Percentiles rank a stretch among this genome's conserved stretches.
Conservation (phyloP, 2,888 invertebrate species). For the Oligia fasciuncula region DNA sequence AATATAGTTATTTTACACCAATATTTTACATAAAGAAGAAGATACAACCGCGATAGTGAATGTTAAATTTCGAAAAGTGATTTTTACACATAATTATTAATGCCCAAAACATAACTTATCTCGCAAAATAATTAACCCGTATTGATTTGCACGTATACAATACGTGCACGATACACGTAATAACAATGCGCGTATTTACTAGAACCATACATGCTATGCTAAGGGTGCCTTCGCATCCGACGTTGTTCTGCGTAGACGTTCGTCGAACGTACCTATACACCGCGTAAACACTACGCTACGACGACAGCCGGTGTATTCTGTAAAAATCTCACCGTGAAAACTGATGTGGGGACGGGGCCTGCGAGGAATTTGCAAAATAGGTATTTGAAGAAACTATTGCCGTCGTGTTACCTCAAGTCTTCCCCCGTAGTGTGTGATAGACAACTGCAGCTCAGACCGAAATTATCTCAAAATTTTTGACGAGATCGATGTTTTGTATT, state of each 20-base stretch:
- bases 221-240: neutral
- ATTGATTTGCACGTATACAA: neutral
- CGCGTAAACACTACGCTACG: neutral
- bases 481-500: too few species aligned
- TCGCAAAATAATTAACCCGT: neutral
- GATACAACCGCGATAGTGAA: slow-evolving; percentile 60
- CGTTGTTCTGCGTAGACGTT: neutral
- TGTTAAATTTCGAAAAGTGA: slow-evolving; percentile 15
- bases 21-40: slow-evolving; percentile 9
- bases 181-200: neutral
- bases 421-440: too few species aligned
- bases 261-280: neutral
- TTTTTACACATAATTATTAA: neutral
- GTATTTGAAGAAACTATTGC: too few species aligned
- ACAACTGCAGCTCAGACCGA: too few species aligned
- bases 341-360: too few species aligned
- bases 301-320: too few species aligned
- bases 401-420: too few species aligned
- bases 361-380: too few species aligned
- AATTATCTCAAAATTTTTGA: too few species aligned
- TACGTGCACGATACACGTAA: too few species aligned
- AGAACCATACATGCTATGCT: neutral
- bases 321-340: neutral
- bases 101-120: slow-evolving; percentile 13
- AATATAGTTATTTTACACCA: neutral